Evolutionary conservation across 2,888 invertebrate species (phyloP).

Genomic region (Diloba caeruleocephala): DNA sequence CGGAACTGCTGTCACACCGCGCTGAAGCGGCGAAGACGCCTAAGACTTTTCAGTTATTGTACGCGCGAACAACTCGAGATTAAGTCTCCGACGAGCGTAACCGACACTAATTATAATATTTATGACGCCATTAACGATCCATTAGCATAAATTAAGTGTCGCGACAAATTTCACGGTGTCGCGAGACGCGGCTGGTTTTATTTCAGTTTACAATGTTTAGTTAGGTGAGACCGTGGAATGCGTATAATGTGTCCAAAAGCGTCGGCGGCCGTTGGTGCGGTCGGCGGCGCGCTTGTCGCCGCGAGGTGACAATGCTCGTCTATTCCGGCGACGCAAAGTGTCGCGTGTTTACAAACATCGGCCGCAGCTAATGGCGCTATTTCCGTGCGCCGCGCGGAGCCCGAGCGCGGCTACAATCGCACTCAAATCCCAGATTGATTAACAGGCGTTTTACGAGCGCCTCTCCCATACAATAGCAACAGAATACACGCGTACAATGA

Average conservation of each 20-base stretch:
- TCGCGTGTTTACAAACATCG: conserved; percentile 77
- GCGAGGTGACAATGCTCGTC: conserved; percentile 57
- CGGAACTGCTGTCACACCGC: neutral
- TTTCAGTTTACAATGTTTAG: conserved; percentile 66
- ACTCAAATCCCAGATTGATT: conserved; percentile 62
- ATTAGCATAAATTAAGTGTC: conserved; percentile 81
- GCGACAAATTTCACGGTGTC: conserved; percentile 74
- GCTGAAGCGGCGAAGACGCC: neutral
- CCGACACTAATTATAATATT: conserved; percentile 71
- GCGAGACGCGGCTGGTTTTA: conserved; percentile 56
- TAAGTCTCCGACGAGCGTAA: conserved; percentile 50
- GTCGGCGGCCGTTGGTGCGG: conserved; percentile 50
- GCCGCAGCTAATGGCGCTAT: conserved; percentile 78
- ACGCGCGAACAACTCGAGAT: conserved; percentile 19
- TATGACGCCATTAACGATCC: conserved; percentile 76
- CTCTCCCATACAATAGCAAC: conserved; percentile 50
- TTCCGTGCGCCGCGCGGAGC: conserved; percentile 57
- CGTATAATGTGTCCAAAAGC: conserved; percentile 57
- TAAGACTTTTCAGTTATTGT: conserved; percentile 18
- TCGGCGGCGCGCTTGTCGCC: conserved; percentile 48
- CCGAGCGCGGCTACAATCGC: conserved; percentile 18
- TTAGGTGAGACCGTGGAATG: conserved; percentile 72
- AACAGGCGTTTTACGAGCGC: conserved; percentile 64
- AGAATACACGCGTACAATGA: conserved; percentile 44
- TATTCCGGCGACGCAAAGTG: conserved; percentile 58